Conservation (phyloP, 2,888 invertebrate genomes). For the Chironomus riparius region DNA sequence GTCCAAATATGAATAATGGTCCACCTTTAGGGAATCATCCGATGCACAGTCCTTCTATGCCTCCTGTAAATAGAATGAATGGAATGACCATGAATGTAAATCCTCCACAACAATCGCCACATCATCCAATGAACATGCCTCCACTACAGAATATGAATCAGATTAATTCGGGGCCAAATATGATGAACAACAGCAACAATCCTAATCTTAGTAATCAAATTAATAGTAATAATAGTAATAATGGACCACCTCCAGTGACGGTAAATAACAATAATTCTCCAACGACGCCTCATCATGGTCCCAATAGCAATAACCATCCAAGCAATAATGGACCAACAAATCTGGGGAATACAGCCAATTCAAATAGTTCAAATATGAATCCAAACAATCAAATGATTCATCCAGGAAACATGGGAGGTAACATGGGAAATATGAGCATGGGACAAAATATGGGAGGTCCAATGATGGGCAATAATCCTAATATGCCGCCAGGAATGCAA, state of each 20-base stretch:
- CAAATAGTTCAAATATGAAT: slow-evolving; percentile 20
- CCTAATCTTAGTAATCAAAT: background rate
- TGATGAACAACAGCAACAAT: slow-evolving; percentile 4
- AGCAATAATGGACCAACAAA: slow-evolving; percentile 31
- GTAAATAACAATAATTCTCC: background rate
- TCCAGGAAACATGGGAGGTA: background rate
- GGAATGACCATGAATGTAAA: slow-evolving; percentile 26
- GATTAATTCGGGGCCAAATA: background rate
- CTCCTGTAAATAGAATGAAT: slow-evolving; percentile 48
- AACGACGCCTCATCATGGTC: slow-evolving; percentile 29
- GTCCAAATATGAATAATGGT: slow-evolving; percentile 52
- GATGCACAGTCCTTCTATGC: slow-evolving; percentile 58
- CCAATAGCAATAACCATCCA: slow-evolving; percentile 30
- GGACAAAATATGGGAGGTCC: background rate
- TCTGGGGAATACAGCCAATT: background rate
- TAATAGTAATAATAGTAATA: slow-evolving; percentile 1
- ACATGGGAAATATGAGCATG: slow-evolving; percentile 3
- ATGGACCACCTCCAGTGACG: slow-evolving; percentile 7
- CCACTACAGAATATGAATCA: background rate
- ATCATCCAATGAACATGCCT: slow-evolving; percentile 28
- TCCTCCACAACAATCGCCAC: slow-evolving; percentile 31
- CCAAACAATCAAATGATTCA: slow-evolving; percentile 8
- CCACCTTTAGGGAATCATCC: slow-evolving; percentile 58
- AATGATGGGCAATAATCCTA: slow-evolving; percentile 29
- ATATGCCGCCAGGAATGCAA: slow-evolving; percentile 34